These are phyloP conservation scores for Sterrhoptilus dennistouni DNA, from an alignment of 2,113 vertebrate species.

Conservation along the genomic window DNA sequence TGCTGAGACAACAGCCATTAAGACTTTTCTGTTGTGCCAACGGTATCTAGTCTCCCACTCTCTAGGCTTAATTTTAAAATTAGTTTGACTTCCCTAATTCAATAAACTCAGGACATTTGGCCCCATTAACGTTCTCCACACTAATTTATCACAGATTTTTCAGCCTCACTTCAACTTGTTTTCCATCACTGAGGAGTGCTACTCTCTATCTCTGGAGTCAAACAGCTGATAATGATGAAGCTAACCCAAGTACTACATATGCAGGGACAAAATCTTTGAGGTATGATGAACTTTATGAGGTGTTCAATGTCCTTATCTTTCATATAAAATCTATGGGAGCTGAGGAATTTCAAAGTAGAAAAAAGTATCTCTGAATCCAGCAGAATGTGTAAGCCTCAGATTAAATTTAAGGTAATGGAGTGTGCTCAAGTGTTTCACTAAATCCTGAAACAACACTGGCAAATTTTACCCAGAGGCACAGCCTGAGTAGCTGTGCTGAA, in stretches of 20 bases:
- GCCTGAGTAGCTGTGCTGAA: not conserved
- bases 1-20: slow-evolving; percentile 56
- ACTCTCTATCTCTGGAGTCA: not conserved
- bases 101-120: slow-evolving; percentile 43
- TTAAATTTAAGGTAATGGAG: not conserved
- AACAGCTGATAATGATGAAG: not conserved
- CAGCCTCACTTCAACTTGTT: slow-evolving; percentile 61
- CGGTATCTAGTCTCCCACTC: not conserved
- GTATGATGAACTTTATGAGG: not conserved
- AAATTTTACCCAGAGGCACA: not conserved
- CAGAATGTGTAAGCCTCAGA: not conserved
- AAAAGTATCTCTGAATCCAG: not conserved
- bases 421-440: not conserved
- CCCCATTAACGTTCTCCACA: slow-evolving; percentile 44
- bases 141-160: slow-evolving; percentile 58
- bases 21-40: slow-evolving; percentile 47
- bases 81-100: slow-evolving; percentile 63
- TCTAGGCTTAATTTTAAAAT: slow-evolving; percentile 53
- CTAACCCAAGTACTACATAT: not conserved
- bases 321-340: not conserved
- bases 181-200: not conserved
- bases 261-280: not conserved
- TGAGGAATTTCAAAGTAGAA: not conserved
- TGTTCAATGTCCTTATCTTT: not conserved
- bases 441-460: not conserved